Evolutionary conservation across 1,140 invertebrate genomes (phyloP).

Genomic region (Drosophila sp.): DNA sequence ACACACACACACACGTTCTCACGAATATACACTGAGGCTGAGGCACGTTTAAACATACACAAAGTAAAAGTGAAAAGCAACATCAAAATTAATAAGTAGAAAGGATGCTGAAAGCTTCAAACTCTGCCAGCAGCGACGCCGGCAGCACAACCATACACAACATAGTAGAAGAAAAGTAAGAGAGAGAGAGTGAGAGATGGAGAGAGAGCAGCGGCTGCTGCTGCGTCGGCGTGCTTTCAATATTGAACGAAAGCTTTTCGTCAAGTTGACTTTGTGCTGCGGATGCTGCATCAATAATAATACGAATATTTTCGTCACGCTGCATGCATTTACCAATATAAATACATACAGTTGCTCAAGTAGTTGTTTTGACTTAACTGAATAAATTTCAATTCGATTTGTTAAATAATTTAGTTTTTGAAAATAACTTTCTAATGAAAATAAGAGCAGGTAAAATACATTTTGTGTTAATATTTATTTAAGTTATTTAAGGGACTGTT

Average conservation of each 20-base stretch:
- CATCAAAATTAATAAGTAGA: conserved; percentile 82
- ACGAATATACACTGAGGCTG: conserved; percentile 5
- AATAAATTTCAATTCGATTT: background rate
- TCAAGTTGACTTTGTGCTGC: conserved; percentile 40
- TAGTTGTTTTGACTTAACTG: conserved; percentile 1
- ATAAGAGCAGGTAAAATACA: too few species aligned
- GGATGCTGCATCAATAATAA: conserved; percentile 45
- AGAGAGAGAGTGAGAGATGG: conserved; percentile 2
- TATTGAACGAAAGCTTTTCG: conserved; percentile 70
- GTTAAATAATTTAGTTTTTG: too few species aligned
- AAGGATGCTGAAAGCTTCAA: conserved; percentile 66
- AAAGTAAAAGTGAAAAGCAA: conserved; percentile 83
- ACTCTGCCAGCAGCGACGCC: conserved; percentile 40
- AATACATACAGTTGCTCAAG: background rate
- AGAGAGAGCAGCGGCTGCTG: conserved; percentile 12
- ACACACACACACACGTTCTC: conserved; percentile 15
- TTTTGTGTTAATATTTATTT: too few species aligned
- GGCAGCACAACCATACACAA: conserved; percentile 37
- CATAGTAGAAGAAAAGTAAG: conserved; percentile 31
- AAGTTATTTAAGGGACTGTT: too few species aligned
- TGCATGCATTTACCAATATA: conserved; percentile 36
- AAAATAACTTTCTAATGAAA: too few species aligned
- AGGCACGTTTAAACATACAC: conserved; percentile 71
- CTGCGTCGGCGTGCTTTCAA: conserved; percentile 70
- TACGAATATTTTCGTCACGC: conserved; percentile 23